These are phyloP conservation scores for Pelecanus crispus DNA, from an alignment of 2,113 vertebrate species.

Conservation along the genomic window DNA sequence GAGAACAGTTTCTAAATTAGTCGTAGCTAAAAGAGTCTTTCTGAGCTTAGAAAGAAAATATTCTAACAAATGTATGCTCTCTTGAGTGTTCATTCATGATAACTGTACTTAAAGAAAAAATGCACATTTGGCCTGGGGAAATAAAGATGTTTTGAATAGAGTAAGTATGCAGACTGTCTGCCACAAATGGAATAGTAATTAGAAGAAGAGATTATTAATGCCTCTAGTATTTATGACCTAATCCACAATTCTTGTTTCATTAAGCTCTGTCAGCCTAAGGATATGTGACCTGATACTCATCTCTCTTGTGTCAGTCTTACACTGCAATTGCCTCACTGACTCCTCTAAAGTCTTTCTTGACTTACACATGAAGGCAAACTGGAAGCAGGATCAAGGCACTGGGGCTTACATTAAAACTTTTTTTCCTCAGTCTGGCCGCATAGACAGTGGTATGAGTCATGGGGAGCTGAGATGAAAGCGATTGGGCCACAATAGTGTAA, in stretches of 20 bases:
- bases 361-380: background rate
- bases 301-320: slow-evolving; percentile 28
- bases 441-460: background rate
- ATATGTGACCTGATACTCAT: slow-evolving; percentile 37
- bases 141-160: slow-evolving; percentile 31
- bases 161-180: slow-evolving; percentile 50
- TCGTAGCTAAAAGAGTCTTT: slow-evolving; percentile 16
- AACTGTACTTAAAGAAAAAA: slow-evolving; percentile 41
- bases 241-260: slow-evolving; percentile 53
- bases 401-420: background rate
- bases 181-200: slow-evolving; percentile 31
- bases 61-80: slow-evolving; percentile 20
- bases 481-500: background rate
- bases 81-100: slow-evolving; percentile 53
- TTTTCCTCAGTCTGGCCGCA: background rate
- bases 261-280: slow-evolving; percentile 48
- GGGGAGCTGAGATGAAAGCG: background rate
- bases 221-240: slow-evolving; percentile 54
- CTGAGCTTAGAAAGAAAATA: slow-evolving; percentile 37
- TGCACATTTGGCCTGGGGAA: slow-evolving; percentile 33
- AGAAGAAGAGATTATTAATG: slow-evolving; percentile 48
- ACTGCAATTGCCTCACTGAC: background rate
- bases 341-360: background rate
- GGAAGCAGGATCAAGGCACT: background rate
- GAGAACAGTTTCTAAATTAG: slow-evolving; percentile 20